phyloP scores from a whole-genome alignment of 92 coral and sea anemone genomes.

The Blastomussa wellsi region DNA sequence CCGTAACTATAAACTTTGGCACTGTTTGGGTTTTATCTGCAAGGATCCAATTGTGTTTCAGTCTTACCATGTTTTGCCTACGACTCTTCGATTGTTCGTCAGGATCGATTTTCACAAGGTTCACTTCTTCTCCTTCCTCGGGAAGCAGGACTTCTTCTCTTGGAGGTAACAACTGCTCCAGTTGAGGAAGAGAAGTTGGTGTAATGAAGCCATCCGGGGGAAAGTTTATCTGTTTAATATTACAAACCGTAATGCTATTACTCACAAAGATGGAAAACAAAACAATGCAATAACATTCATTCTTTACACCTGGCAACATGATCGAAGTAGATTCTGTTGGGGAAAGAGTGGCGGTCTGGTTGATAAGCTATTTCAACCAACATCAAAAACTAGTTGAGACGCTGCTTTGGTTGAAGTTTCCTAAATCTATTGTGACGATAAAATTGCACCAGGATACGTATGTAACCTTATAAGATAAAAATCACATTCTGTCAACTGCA shows the following conservation, averaged over 20 bases:
- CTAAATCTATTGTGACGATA: too few relatives aligned
- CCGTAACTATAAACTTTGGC: not conserved
- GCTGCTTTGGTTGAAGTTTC: too few relatives aligned
- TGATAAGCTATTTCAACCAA: too few relatives aligned
- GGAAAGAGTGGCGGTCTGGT: too few relatives aligned
- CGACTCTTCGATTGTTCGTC: conserved; percentile 61
- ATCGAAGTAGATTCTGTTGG: too few relatives aligned
- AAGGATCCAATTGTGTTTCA: not conserved
- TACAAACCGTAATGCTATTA: not conserved
- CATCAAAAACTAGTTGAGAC: too few relatives aligned
- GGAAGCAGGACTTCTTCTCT: conserved; percentile 74
- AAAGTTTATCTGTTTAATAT: conserved; percentile 69
- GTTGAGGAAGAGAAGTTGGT: conserved; percentile 19
- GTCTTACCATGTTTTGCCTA: conserved; percentile 19
- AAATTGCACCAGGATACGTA: too few relatives aligned
- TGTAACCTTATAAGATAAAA: too few relatives aligned
- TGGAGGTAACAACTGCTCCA: conserved; percentile 81
- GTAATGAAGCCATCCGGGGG: conserved; percentile 76
- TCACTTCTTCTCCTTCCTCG: conserved; percentile 82
- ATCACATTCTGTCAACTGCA: too few relatives aligned
- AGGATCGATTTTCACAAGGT: conserved; percentile 79
- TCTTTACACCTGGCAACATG: not conserved
- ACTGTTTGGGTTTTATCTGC: not conserved
- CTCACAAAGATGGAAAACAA: not conserved
- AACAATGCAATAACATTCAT: not conserved